These are phyloP conservation scores for Colossoma macropomum DNA, from an alignment of 2,113 vertebrate genomes.

Conservation along the genomic window DNA sequence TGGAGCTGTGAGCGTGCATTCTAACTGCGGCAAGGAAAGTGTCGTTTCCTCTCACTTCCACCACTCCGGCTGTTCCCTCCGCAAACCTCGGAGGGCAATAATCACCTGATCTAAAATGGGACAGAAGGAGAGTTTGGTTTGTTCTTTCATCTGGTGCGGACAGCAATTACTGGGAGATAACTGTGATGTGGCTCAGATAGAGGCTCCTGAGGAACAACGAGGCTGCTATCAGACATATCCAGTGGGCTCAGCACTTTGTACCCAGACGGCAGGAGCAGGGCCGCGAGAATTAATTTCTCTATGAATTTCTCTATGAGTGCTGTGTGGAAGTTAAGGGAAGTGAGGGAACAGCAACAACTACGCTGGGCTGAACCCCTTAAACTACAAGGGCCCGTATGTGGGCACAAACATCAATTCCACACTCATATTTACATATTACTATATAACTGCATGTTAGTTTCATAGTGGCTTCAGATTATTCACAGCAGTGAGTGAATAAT, in stretches of 20 bases:
- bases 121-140: conserved; percentile 37
- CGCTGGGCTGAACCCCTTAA: not conserved
- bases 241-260: conserved; percentile 39
- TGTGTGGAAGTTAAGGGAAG: not conserved
- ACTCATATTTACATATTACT: not conserved
- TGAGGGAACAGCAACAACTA: not conserved
- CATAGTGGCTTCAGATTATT: no score
- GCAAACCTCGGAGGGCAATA: conserved; percentile 42
- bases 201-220: conserved; percentile 29
- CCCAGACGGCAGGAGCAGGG: conserved; percentile 26
- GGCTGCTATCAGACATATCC: conserved; percentile 53
- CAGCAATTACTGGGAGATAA: conserved; percentile 51
- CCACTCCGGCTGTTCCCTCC: not conserved
- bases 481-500: no score
- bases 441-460: conserved; percentile 3
- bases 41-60: conserved; percentile 25
- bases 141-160: conserved; percentile 52
- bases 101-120: conserved; percentile 54
- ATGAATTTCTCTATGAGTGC: conserved; percentile 1
- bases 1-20: not conserved
- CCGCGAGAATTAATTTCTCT: conserved; percentile 6
- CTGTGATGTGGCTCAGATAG: conserved; percentile 51
- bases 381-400: not conserved
- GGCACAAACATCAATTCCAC: not conserved
- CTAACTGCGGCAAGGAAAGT: not conserved